A percentile compares a stretch with the other conserved stretches of the same genome.
Conservation (phyloP, 2,113 vertebrate species). For the Craseonycteris thonglongyai region DNA sequence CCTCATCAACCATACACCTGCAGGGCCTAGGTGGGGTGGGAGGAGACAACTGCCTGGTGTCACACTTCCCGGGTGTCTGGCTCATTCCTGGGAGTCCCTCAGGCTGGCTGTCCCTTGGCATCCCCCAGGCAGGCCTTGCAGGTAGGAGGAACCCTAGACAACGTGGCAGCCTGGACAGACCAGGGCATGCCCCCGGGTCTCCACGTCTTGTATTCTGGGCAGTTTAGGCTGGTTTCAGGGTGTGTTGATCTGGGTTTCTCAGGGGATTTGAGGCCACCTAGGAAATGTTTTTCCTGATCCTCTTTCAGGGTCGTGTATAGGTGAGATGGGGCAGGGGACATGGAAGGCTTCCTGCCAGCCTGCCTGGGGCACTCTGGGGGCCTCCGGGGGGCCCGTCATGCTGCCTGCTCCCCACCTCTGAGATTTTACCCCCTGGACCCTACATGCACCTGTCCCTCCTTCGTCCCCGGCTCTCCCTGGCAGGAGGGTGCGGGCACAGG, state of each 20-base stretch:
- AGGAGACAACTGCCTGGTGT: background rate
- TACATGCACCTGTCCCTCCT: background rate
- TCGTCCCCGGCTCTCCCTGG: fast-evolving
- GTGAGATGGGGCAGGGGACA: background rate
- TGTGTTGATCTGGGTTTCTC: background rate
- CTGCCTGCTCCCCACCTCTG: fast-evolving
- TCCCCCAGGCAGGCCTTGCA: background rate
- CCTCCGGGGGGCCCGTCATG: fast-evolving
- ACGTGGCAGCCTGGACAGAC: fast-evolving
- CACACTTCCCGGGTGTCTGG: background rate
- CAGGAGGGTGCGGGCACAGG: background rate
- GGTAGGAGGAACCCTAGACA: background rate
- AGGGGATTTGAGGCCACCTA: background rate
- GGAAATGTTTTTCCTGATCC: background rate
- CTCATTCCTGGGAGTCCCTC: background rate
- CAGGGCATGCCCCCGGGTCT: fast-evolving
- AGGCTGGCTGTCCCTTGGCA: background rate
- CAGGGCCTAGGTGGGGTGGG: background rate
- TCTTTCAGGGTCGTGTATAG: background rate
- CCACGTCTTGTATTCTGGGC: background rate
- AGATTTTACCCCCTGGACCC: background rate
- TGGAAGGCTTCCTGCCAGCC: background rate
- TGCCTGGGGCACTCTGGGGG: background rate
- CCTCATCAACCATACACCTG: background rate
- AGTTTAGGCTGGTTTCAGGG: background rate